Conservation (phyloP, 2,113 vertebrate species). For the Bubo blakistoni region DNA sequence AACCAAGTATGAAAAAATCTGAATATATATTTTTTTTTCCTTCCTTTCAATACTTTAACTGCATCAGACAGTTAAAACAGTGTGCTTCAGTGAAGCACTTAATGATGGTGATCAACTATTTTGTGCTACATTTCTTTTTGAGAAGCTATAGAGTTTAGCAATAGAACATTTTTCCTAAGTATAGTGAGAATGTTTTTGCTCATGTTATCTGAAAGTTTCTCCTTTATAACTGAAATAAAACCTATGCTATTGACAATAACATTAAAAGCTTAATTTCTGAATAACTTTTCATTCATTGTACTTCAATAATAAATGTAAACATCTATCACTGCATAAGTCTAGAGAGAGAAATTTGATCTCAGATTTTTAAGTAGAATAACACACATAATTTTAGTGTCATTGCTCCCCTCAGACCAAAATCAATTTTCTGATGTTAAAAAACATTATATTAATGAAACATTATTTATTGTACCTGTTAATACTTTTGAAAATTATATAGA, state of each 20-base stretch:
- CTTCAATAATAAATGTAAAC: background rate
- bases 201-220: background rate
- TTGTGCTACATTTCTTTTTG: background rate
- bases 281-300: background rate
- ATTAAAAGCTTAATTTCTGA: background rate
- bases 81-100: background rate
- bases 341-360: background rate
- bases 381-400: background rate
- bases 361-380: background rate
- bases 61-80: background rate
- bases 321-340: background rate
- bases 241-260: background rate
- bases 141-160: background rate
- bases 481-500: background rate
- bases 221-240: background rate
- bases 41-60: background rate
- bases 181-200: background rate
- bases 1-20: background rate
- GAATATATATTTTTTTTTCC: background rate
- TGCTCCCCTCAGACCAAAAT: background rate
- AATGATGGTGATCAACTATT: background rate
- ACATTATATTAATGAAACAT: background rate
- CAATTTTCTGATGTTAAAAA: background rate
- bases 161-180: background rate
- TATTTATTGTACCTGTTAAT: background rate